A percentile compares a stretch with the other conserved stretches of the same genome.
Conservation (phyloP, 2,888 invertebrate species). For the Lapara coniferarum region DNA sequence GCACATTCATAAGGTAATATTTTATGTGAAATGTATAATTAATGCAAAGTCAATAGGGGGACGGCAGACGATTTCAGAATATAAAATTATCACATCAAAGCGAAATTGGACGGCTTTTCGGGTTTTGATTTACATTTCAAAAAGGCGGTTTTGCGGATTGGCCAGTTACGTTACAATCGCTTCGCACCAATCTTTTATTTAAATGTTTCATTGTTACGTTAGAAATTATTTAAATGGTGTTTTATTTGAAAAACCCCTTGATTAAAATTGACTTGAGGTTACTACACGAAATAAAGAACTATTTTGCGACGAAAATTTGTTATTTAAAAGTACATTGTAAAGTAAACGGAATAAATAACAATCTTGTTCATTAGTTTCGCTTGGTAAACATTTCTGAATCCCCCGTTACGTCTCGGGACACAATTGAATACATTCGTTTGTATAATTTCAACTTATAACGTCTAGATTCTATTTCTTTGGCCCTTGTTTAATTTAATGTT, state of each 20-base stretch:
- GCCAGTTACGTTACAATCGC: neutral
- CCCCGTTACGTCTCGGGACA: conserved; percentile 1
- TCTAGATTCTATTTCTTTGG: conserved; percentile 14
- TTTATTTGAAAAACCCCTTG: neutral
- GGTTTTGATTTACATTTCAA: conserved; percentile 79
- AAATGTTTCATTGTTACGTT: conserved; percentile 9
- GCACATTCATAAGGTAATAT: conserved; percentile 1
- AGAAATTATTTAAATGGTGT: neutral
- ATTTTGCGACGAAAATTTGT: neutral
- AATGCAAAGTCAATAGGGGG: conserved; percentile 62
- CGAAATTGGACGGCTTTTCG: conserved; percentile 64
- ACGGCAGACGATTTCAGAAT: conserved; percentile 54
- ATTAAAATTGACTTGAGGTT: no score
- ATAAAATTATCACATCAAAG: conserved; percentile 79
- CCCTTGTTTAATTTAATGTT: conserved; percentile 1
- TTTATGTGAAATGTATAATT: conserved; percentile 49
- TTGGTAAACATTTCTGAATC: conserved; percentile 15
- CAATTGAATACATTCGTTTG: conserved; percentile 15
- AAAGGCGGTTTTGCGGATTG: conserved; percentile 45
- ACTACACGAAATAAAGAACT: no score
- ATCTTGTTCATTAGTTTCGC: conserved; percentile 10
- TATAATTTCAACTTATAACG: conserved; percentile 12
- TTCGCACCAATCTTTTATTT: conserved; percentile 15
- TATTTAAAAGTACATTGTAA: neutral
- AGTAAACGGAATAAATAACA: conserved; percentile 1